A percentile compares a stretch with the other conserved stretches of the same genome.
These are phyloP conservation scores for Amphipyra berbera DNA, from an alignment of 2,888 invertebrate species.

Conservation along the genomic window DNA sequence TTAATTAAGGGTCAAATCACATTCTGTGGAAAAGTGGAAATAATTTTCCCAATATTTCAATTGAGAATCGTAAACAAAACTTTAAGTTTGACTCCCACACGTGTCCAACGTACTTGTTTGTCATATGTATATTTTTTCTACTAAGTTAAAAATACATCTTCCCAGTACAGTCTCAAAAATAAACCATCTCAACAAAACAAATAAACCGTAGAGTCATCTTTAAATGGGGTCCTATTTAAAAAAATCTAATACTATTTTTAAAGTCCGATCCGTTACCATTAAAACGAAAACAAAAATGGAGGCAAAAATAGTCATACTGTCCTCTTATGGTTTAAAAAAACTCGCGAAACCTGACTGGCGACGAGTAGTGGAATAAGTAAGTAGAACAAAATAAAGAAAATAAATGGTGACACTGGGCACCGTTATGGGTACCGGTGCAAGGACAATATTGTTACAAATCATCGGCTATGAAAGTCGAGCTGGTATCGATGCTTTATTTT, in stretches of 20 bases:
- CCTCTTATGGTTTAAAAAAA: constrained; percentile 60
- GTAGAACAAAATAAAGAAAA: constrained; percentile 62
- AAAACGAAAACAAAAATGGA: constrained; percentile 50
- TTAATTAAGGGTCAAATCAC: no score
- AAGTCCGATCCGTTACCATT: constrained; percentile 57
- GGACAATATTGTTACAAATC: constrained; percentile 72
- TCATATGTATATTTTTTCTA: constrained; percentile 10
- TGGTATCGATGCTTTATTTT: constrained; percentile 22
- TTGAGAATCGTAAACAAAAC: not conserved
- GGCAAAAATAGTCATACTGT: constrained; percentile 55
- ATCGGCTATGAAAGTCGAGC: constrained; percentile 40
- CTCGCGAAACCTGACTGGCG: constrained; percentile 59
- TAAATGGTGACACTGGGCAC: constrained; percentile 65
- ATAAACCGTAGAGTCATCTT: constrained; percentile 28
- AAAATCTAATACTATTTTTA: constrained; percentile 55
- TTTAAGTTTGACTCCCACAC: not conserved
- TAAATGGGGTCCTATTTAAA: constrained; percentile 38
- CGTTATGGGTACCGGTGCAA: constrained; percentile 74
- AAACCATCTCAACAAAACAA: constrained; percentile 43
- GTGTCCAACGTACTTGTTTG: no score
- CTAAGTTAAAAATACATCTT: constrained; percentile 35
- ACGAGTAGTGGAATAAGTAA: constrained; percentile 62
- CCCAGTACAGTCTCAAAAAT: constrained; percentile 28
- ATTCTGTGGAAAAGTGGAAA: not conserved
- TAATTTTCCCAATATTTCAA: not conserved